A percentile compares a stretch with the other conserved stretches of the same genome.
These are phyloP conservation scores for Leptinotarsa peninsularis DNA, from an alignment of 2,888 invertebrate species.

Conservation along the genomic window DNA sequence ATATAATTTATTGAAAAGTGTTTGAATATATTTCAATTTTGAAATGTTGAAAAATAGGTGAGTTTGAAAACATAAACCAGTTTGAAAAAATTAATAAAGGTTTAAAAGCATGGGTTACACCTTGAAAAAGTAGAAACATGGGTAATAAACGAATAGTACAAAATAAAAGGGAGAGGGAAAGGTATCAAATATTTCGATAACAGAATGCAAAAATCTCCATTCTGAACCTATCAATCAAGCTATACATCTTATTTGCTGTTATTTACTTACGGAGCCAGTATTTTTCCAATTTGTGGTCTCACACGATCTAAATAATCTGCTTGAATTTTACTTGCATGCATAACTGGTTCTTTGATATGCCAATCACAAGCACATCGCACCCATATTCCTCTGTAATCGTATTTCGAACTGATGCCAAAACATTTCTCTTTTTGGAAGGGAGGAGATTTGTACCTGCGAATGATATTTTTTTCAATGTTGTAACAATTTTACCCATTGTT, in stretches of 20 bases:
- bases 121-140: background rate
- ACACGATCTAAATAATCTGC: conserved; percentile 64
- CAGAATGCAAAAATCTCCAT: background rate
- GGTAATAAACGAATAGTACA: background rate
- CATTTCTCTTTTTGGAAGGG: conserved; percentile 65
- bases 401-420: conserved; percentile 66
- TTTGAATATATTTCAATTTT: no score
- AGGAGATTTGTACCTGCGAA: conserved; percentile 60
- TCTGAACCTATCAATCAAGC: background rate
- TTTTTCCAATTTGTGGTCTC: conserved; percentile 64
- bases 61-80: no score
- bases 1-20: no score
- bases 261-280: conserved; percentile 64
- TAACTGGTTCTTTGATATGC: conserved; percentile 61
- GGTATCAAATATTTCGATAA: no score
- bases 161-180: no score
- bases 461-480: background rate
- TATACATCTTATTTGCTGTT: no score
- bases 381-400: conserved; percentile 68
- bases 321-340: conserved; percentile 65
- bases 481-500: background rate
- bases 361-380: conserved; percentile 65
- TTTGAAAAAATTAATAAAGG: no score
- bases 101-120: no score
- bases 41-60: no score